Evolutionary conservation across 2,113 vertebrate genomes (phyloP), one percentile per base, ranked within the genome.

Genomic region (Grallaria varia): DNA sequence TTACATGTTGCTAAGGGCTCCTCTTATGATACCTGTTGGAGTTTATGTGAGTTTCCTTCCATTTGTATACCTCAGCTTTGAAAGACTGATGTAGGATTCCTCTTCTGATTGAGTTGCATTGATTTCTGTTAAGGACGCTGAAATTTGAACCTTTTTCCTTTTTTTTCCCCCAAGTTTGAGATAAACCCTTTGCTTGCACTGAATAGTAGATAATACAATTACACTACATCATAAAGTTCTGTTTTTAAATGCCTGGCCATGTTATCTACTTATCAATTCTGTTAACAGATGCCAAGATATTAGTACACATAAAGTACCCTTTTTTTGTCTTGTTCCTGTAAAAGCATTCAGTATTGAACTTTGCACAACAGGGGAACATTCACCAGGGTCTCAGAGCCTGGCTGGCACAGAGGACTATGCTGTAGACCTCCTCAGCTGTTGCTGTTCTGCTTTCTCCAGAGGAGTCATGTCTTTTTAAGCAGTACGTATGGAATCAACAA

Each of bases 271-370:
- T 91, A 84, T 7, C 42, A 78, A 55, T 91, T 93, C 68, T 52
- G 37, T 86, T 78, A 76, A 66, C 62, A 63, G 39, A 75, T 58
- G 40, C 72, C 3, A 6, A 87, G 73, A 87, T 93, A 74, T 83
- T 80, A 78, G 73, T 91, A 87, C 24, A 74, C 27, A 42, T 47
- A 31, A 63, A 90, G 50, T 67, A 37, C 28, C 67, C 31, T 53
- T 94, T 92, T 93, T 81, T 86, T 62, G 14, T 76, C 84, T 86
- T 7, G 4, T 40, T 74, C 86, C 49, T 84, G n/a, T 87, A 91
- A 95, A 90, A 94, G 72, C 64, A 56, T 84, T 92, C 82, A 74
- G 47, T 95, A 74, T 96, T 95, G 76, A 72, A 81, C 97, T 98
- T 96, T 93, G 15, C 62, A 85, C 82, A 64, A 78, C 30, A 81